A percentile compares a stretch with the other conserved stretches of the same genome.
These are phyloP conservation scores for Ochotona curzoniae DNA, from an alignment of 2,113 vertebrate genomes.

Conservation along the genomic window DNA sequence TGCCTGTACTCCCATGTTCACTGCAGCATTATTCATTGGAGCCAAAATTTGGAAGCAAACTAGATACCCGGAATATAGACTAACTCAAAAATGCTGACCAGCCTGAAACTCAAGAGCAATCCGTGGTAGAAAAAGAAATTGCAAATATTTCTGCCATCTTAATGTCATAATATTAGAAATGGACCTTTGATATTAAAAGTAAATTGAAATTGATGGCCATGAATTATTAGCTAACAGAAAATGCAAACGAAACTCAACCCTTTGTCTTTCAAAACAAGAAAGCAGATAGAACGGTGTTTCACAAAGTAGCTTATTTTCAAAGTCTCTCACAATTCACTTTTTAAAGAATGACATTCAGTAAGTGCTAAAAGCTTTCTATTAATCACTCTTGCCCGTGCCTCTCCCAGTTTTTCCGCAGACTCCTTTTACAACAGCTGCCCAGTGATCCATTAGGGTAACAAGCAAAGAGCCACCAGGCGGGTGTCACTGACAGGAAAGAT, in stretches of 20 bases:
- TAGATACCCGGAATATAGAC: background rate
- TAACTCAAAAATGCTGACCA: background rate
- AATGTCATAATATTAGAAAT: conserved; percentile 19
- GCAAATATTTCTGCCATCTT: conserved; percentile 6
- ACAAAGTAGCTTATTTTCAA: conserved; percentile 38
- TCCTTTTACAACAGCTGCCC: conserved; percentile 1
- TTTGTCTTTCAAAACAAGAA: background rate
- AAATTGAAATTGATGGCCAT: background rate
- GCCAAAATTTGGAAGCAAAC: background rate
- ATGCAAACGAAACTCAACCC: background rate
- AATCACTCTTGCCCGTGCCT: background rate
- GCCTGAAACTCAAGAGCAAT: background rate
- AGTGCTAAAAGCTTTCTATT: conserved; percentile 43
- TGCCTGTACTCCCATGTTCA: background rate
- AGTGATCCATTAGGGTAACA: conserved; percentile 41
- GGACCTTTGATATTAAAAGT: background rate
- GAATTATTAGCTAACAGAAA: background rate
- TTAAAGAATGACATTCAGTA: conserved; percentile 17
- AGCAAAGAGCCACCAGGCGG: background rate
- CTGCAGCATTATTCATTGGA: background rate
- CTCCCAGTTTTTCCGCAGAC: background rate
- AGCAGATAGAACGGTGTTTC: background rate
- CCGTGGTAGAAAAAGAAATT: background rate
- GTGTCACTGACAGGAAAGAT: background rate
- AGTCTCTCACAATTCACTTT: conserved; percentile 24